A percentile compares a stretch with the other conserved stretches of the same genome.
Evolutionary conservation across 2,113 vertebrate species (phyloP).

Genomic region (Takifugu bimaculatus): DNA sequence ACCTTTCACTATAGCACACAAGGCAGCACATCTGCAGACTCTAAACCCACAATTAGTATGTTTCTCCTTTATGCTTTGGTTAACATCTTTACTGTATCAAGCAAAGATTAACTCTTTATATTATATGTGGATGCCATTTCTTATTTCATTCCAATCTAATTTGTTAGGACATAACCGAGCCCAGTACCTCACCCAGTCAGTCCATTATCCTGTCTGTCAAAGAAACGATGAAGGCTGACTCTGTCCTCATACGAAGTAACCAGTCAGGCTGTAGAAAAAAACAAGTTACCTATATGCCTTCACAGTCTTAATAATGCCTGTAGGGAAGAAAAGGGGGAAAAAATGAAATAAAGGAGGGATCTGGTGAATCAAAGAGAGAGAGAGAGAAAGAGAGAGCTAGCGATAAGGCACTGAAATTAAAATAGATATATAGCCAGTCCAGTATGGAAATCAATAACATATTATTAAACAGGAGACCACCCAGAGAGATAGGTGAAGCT

Average conservation of each 20-base stretch:
- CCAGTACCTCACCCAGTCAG: constrained; percentile 16
- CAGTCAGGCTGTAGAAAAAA: constrained; percentile 49
- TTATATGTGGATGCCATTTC: not conserved
- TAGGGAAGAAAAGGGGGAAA: constrained; percentile 31
- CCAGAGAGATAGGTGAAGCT: constrained; percentile 69
- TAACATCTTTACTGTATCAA: constrained; percentile 15
- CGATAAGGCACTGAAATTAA: constrained; percentile 69
- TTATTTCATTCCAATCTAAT: constrained; percentile 29
- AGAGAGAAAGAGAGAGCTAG: not conserved
- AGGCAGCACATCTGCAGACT: constrained; percentile 28
- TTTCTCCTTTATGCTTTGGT: constrained; percentile 15
- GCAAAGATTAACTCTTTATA: too few species aligned
- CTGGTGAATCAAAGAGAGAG: constrained; percentile 50
- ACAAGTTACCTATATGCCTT: constrained; percentile 51
- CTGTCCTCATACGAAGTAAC: constrained; percentile 51
- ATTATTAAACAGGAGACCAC: constrained; percentile 73
- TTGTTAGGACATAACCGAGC: constrained; percentile 20
- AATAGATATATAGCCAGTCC: constrained; percentile 66
- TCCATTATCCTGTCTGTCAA: constrained; percentile 47
- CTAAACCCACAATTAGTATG: constrained; percentile 47
- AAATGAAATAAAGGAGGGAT: constrained; percentile 57
- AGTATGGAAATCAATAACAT: constrained; percentile 75
- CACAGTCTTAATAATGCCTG: constrained; percentile 63
- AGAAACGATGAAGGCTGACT: constrained; percentile 48
- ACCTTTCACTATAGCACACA: constrained; percentile 25